Evolutionary conservation across 1,140 invertebrate species (phyloP), one percentile per base, ranked within the genome.

Genomic region (Drosophila kikkawai): DNA sequence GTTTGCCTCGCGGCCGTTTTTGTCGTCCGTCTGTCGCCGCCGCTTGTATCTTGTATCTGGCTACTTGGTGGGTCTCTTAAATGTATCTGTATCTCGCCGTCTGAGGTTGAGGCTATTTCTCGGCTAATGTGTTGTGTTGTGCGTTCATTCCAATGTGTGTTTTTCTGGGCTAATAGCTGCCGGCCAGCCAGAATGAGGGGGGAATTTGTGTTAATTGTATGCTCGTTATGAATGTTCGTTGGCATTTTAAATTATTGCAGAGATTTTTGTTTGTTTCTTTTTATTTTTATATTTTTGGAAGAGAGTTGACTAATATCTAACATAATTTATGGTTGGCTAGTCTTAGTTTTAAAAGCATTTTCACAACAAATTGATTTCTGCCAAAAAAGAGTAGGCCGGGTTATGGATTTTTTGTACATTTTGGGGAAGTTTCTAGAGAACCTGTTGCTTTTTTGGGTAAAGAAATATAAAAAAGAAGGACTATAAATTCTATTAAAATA

Each of bases 111-210:
- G 58, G 42, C 45, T 42, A 34, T 47, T 48, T 47, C 66, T 65
- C 32, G 32, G 68, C 82, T 85, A 85, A 85, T 85, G 82, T 83
- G 80, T 61, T 77, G 75, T 50, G 22, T 56, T 48, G 50, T 50
- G 47, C 26, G 47, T 50, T 50, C 69, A 67, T 74, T 77, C 58
- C 65, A 42, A 83, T 84, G 66, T 87, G 73, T 83, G 73, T 88
- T 83, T 86, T 87, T 87, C 73, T 87, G 80, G 83, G 84, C 83
- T 87, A 87, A 84, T 87, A 88, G 83, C 80, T 66, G 73, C 36
- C 34, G 56, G 77, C 69, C 58, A 63, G 29, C 26, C 34, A 15
- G 48, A 41, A 57, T 59, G 48, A 32, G 32, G 34, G 51, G 75
- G 75, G 64, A 80, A 79, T 68, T 87, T 69, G 74, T 75, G 73